Conservation (phyloP, 1,140 invertebrate species). For the Sinella curviseta region DNA sequence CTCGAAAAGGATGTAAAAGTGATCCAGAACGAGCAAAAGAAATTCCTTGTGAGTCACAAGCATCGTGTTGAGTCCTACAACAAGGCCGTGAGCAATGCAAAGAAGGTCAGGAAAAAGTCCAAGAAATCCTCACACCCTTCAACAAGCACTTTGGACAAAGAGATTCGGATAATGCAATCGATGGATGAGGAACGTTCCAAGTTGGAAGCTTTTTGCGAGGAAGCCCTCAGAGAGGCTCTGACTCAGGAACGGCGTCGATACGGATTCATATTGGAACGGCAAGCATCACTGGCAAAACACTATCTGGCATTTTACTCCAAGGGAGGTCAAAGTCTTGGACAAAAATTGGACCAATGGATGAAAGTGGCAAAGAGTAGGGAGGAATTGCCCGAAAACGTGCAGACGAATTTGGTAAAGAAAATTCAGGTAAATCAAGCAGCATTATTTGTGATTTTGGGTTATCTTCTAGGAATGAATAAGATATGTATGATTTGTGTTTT, state of each 20-base stretch:
- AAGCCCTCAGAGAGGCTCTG: slow-evolving; percentile 90
- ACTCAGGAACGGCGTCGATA: slow-evolving; percentile 89
- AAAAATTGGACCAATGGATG: slow-evolving; percentile 82
- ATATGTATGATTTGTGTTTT: not conserved
- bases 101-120: slow-evolving; percentile 84
- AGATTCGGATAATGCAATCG: slow-evolving; percentile 81
- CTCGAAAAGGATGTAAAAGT: slow-evolving; percentile 91
- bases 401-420: slow-evolving; percentile 72
- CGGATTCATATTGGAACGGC: slow-evolving; percentile 87
- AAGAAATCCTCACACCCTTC: slow-evolving; percentile 62
- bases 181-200: slow-evolving; percentile 87
- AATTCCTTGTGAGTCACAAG: slow-evolving; percentile 85
- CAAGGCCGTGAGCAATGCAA: slow-evolving; percentile 83
- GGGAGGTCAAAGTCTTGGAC: slow-evolving; percentile 72
- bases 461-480: not conserved
- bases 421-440: slow-evolving; percentile 35
- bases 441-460: too few relatives aligned
- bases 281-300: slow-evolving; percentile 87
- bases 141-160: slow-evolving; percentile 79
- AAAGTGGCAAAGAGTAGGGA: slow-evolving; percentile 82
- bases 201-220: slow-evolving; percentile 83
- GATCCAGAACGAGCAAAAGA: slow-evolving; percentile 86
- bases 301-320: slow-evolving; percentile 82
- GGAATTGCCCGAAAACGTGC: slow-evolving; percentile 75
- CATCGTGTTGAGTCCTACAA: slow-evolving; percentile 81